A percentile compares a stretch with the other conserved stretches of the same genome.
phyloP scores from a whole-genome alignment of 2,888 invertebrate genomes.

The Raillietiella orientalis region DNA sequence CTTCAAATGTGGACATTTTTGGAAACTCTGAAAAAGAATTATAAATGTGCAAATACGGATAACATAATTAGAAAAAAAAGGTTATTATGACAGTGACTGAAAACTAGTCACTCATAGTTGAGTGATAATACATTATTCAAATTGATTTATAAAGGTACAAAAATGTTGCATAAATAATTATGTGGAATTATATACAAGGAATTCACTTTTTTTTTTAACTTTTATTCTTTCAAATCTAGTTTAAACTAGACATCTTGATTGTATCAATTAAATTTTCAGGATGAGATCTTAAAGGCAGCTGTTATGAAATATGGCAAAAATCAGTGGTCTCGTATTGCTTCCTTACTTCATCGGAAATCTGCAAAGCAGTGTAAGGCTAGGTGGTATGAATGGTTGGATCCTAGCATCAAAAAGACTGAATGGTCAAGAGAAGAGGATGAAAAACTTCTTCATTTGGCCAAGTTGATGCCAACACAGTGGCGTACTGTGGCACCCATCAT shows the following conservation, averaged over 20 bases:
- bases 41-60: too few species aligned
- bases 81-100: too few species aligned
- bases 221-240: constrained; percentile 3
- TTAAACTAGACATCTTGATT: background rate
- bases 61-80: too few species aligned
- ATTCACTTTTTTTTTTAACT: background rate
- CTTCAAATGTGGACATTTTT: too few species aligned
- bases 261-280: constrained; percentile 22
- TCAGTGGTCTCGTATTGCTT: constrained; percentile 98
- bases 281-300: constrained; percentile 99
- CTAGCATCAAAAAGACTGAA: constrained; percentile 97
- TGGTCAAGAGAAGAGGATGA: constrained; percentile 99
- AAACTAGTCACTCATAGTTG: too few species aligned
- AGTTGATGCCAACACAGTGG: constrained; percentile 99
- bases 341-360: constrained; percentile 82
- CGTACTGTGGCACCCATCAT: constrained; percentile 96
- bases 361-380: constrained; percentile 98
- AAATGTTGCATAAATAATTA: background rate
- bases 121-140: background rate
- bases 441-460: constrained; percentile 81
- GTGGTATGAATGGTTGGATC: constrained; percentile 99
- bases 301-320: constrained; percentile 99
- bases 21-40: too few species aligned
- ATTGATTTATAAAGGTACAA: background rate
- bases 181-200: background rate